Base-by-base conservation (phyloP, 2,888 invertebrate species). In the Lepidocyrtinus sp. region DNA sequence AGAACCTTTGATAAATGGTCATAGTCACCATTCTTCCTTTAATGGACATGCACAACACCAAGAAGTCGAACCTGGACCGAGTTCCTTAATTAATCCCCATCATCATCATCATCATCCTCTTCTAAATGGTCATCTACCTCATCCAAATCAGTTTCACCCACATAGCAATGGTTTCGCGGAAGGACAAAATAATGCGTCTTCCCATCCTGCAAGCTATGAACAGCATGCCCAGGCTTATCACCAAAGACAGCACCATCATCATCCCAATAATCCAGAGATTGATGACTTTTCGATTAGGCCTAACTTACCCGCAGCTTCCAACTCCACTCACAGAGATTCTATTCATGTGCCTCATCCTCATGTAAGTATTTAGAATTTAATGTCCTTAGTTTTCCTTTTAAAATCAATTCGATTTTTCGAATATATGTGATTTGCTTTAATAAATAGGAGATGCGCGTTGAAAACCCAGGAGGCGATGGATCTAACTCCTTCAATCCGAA, bases 1-100 rank as follows among this genome's bases (percentile, higher is more conserved):
- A 75, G 86, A 87, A 27, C 78, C 71, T 1, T 21, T 76, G 21
- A 15, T 65, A 12, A 81, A 83, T 27, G 81, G 80, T 17, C 25
- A n/a, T 73, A n/a, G n/a, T n/a, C n/a, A n/a, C n/a, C n/a, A n/a
- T n/a, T n/a, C n/a, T n/a, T n/a, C n/a, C n/a, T n/a, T n/a, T n/a
- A n/a, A n/a, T n/a, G n/a, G n/a, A n/a, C 55, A 55, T 55, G 55
- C 9, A n/a, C 55, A 55, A 2, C n/a, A n/a, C n/a, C n/a, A n/a
- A n/a, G n/a, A n/a, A n/a, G n/a, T n/a, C n/a, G n/a, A n/a, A 36
- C 22, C 67, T 36, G 61, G 5, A 45, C n/a, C 62, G 27, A 50
- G 68, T 21, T 19, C 27, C 26, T n/a, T n/a, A n/a, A n/a, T n/a
- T n/a, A n/a, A n/a, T n/a, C n/a, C 3, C 27, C 36, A 3, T 21